A percentile compares a stretch with the other conserved stretches of the same genome.
Conservation (phyloP, 37 sponge, comb jelly and placozoan genomes). For the Halisarca cf. caerulea region DNA sequence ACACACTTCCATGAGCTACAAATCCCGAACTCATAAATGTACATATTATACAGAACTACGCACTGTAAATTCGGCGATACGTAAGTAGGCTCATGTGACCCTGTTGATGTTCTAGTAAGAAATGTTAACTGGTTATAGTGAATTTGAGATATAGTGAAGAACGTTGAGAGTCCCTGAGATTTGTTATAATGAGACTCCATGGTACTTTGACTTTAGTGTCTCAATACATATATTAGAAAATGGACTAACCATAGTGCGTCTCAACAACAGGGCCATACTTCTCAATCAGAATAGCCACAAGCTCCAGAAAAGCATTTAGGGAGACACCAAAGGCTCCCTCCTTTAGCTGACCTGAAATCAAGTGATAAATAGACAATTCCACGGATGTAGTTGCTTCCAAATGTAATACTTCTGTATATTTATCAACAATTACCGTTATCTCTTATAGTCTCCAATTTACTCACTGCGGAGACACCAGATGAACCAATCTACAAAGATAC, state of each 20-base stretch:
- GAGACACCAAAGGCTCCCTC: not conserved
- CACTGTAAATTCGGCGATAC: too few species aligned
- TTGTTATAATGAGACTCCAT: too few species aligned
- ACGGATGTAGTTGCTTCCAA: not conserved
- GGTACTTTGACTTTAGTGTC: too few species aligned
- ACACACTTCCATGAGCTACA: too few species aligned
- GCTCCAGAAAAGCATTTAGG: conserved; percentile 40
- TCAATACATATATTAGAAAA: too few species aligned
- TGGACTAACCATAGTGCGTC: conserved; percentile 75
- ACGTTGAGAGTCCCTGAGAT: too few species aligned
- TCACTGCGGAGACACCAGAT: not conserved
- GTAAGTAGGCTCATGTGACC: too few species aligned
- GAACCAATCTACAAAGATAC: not conserved
- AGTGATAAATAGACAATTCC: not conserved
- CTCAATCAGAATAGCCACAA: conserved; percentile 68
- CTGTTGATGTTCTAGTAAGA: too few species aligned
- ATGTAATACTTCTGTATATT: not conserved
- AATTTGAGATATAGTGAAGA: too few species aligned
- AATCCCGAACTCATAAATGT: too few species aligned
- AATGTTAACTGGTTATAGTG: too few species aligned
- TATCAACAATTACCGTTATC: not conserved
- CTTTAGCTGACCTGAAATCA: conserved; percentile 4
- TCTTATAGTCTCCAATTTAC: not conserved
- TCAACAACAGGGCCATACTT: conserved; percentile 61
- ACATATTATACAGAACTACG: too few species aligned